Conservation (phyloP, 2,113 vertebrate species). For the Oreochromis niloticus region DNA sequence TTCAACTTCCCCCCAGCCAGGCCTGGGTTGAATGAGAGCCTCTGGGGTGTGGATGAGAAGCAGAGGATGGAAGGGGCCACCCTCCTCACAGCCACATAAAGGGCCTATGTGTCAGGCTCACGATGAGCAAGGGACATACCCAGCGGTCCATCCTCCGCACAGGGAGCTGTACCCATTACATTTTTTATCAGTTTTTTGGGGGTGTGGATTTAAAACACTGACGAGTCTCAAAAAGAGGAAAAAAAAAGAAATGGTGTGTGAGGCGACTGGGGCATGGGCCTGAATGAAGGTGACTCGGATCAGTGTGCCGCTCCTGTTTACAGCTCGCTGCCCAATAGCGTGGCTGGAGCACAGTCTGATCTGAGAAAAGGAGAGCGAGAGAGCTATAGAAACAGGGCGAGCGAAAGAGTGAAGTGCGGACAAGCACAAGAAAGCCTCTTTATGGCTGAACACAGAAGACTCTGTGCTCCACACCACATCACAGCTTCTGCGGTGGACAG, state of each 20-base stretch:
- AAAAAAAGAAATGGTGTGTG: background rate
- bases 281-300: conserved; percentile 62
- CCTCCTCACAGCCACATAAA: conserved; percentile 70
- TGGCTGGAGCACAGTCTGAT: conserved; percentile 33
- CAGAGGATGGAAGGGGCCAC: conserved; percentile 58
- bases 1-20: conserved; percentile 63
- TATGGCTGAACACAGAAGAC: conserved; percentile 65
- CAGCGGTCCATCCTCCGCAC: conserved; percentile 22
- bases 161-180: conserved; percentile 43
- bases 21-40: conserved; percentile 66
- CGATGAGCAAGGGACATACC: conserved; percentile 48
- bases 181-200: background rate
- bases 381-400: background rate
- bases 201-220: background rate
- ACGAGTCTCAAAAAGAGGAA: background rate
- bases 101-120: conserved; percentile 66
- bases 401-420: background rate
- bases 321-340: conserved; percentile 55
- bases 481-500: conserved; percentile 36
- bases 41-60: conserved; percentile 69
- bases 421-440: conserved; percentile 64
- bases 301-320: conserved; percentile 51
- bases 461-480: conserved; percentile 60
- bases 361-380: conserved; percentile 29
- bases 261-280: background rate